These are phyloP conservation scores for Monodelphis domestica DNA, from an alignment of 2,797 vertebrate genomes.

Conservation along the genomic window DNA sequence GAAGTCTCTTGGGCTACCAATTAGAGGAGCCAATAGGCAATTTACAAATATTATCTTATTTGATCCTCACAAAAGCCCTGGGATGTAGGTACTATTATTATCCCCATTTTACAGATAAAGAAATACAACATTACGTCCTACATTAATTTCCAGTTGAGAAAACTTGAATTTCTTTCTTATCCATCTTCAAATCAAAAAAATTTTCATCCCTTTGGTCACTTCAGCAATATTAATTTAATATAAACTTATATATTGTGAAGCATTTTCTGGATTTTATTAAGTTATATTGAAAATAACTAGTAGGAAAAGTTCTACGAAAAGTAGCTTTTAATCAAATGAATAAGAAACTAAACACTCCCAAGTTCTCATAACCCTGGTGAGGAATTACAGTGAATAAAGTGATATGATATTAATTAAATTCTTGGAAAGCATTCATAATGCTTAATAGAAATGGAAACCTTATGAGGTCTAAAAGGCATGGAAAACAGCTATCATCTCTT, in stretches of 20 bases:
- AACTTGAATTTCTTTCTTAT: background rate
- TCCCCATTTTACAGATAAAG: conserved; percentile 6
- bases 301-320: conserved; percentile 55
- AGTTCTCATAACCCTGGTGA: conserved; percentile 64
- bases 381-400: conserved; percentile 72
- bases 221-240: conserved; percentile 47
- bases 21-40: background rate
- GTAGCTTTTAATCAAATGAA: conserved; percentile 69
- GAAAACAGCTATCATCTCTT: conserved; percentile 62
- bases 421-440: conserved; percentile 67
- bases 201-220: conserved; percentile 45
- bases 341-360: conserved; percentile 62
- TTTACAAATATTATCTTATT: conserved; percentile 1
- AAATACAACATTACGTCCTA: background rate
- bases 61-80: background rate
- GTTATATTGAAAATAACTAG: conserved; percentile 55
- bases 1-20: background rate
- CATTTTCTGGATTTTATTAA: conserved; percentile 35
- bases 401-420: conserved; percentile 75
- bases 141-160: conserved; percentile 2
- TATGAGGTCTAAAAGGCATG: conserved; percentile 53
- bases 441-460: conserved; percentile 69
- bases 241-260: conserved; percentile 46
- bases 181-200: background rate
- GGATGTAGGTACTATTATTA: background rate